These are phyloP conservation scores for Entelurus aequoreus DNA, from an alignment of 2,113 vertebrate species.

Conservation along the genomic window DNA sequence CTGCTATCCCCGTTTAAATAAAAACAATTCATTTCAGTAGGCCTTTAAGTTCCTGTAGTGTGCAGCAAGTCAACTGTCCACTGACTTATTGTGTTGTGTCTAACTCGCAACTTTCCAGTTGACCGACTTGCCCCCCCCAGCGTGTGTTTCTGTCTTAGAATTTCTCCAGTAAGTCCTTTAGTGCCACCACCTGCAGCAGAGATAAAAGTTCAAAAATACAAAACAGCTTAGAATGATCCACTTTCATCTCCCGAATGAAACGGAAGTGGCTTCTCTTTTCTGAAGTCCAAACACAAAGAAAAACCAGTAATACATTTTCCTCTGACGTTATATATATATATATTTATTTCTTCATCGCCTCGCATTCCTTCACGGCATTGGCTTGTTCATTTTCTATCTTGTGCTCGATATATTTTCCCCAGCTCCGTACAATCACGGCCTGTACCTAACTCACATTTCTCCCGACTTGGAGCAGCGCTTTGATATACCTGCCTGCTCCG, in stretches of 20 bases:
- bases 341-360: background rate
- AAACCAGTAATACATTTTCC: background rate
- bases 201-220: constrained; percentile 28
- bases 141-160: constrained; percentile 9
- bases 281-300: constrained; percentile 1
- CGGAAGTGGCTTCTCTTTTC: constrained; percentile 3
- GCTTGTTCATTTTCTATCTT: constrained; percentile 16
- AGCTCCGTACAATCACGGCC: constrained; percentile 23
- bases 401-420: constrained; percentile 4
- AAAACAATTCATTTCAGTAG: too few relatives aligned
- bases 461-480: constrained; percentile 25
- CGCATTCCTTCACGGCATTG: background rate
- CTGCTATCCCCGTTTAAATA: too few relatives aligned
- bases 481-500: constrained; percentile 20
- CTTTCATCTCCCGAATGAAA: constrained; percentile 27
- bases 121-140: background rate
- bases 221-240: constrained; percentile 36
- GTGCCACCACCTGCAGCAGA: constrained; percentile 31
- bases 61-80: too few relatives aligned
- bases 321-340: background rate
- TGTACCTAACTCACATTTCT: constrained; percentile 21
- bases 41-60: too few relatives aligned
- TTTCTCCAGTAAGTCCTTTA: too few relatives aligned
- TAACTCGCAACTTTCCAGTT: too few relatives aligned
- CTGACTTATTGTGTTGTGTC: too few relatives aligned